A percentile compares a stretch with the other conserved stretches of the same genome.
phyloP scores from a whole-genome alignment of 2,113 vertebrate species.

The Syngnathus typhle region DNA sequence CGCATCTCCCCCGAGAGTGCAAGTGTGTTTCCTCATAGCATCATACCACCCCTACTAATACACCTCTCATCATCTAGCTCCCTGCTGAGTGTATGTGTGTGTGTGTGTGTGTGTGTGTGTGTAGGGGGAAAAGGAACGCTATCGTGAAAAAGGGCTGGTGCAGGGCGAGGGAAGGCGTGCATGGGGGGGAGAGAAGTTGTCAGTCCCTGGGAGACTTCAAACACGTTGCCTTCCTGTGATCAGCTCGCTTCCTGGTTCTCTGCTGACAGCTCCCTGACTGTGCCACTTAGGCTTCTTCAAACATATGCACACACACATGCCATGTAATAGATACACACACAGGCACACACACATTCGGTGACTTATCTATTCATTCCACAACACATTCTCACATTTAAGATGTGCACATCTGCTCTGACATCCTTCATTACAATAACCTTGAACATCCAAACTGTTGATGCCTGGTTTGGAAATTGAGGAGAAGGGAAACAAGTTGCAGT shows the following conservation, averaged over 20 bases:
- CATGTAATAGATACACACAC: slow-evolving; percentile 18
- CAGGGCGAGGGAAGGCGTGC: slow-evolving; percentile 45
- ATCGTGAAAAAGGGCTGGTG: slow-evolving; percentile 35
- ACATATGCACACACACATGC: slow-evolving; percentile 12
- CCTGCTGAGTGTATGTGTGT: slow-evolving; percentile 19
- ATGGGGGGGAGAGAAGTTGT: slow-evolving; percentile 64
- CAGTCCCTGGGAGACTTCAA: slow-evolving; percentile 73
- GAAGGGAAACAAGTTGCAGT: slow-evolving; percentile 13
- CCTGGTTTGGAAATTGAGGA: slow-evolving; percentile 15
- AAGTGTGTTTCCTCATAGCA: slow-evolving; percentile 24
- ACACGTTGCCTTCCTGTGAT: slow-evolving; percentile 64
- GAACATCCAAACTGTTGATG: slow-evolving; percentile 45
- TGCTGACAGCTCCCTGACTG: slow-evolving; percentile 68
- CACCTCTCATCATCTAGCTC: slow-evolving; percentile 22
- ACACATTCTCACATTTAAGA: slow-evolving; percentile 40
- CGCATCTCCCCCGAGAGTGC: slow-evolving; percentile 32
- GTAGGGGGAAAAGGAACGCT: slow-evolving; percentile 44
- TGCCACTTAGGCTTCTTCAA: slow-evolving; percentile 58
- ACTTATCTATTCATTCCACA: slow-evolving; percentile 45
- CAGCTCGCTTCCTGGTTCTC: slow-evolving; percentile 59
- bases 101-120: slow-evolving; percentile 2
- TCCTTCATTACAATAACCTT: slow-evolving; percentile 34
- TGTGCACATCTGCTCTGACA: slow-evolving; percentile 28
- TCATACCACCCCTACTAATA: not conserved
- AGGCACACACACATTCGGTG: slow-evolving; percentile 27